Percentiles rank a stretch among this genome's conserved stretches.
phyloP scores from a whole-genome alignment of 2,888 invertebrate genomes.

The Oscheius onirici region DNA sequence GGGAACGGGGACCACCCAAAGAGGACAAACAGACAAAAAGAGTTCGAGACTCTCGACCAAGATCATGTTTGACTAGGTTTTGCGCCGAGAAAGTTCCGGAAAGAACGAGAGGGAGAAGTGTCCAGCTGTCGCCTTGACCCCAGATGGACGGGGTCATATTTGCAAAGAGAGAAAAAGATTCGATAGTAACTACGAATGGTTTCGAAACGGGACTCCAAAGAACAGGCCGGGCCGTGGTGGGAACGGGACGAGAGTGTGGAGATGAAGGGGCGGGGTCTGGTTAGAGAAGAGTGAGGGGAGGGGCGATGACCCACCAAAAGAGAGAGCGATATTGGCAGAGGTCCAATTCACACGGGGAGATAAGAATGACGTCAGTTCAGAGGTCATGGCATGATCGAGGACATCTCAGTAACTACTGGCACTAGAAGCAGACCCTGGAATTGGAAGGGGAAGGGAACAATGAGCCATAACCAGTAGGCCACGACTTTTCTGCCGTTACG shows the following conservation, averaged over 20 bases:
- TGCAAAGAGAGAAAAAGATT: background rate
- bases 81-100: background rate
- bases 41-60: background rate
- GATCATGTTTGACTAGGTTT: background rate
- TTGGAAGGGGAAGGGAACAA: too few species aligned
- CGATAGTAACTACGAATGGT: background rate
- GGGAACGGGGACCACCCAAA: background rate
- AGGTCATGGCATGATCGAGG: too few species aligned
- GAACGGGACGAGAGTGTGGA: slow-evolving; percentile 1
- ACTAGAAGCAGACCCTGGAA: too few species aligned
- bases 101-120: background rate
- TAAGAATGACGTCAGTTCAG: background rate
- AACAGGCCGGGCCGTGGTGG: background rate
- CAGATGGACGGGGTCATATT: background rate
- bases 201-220: slow-evolving; percentile 1
- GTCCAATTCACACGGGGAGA: slow-evolving; percentile 15
- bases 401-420: too few species aligned
- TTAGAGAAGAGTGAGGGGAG: background rate
- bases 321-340: background rate
- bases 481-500: background rate
- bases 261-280: slow-evolving; percentile 5
- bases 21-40: slow-evolving; percentile 8
- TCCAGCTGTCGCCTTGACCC: too few species aligned
- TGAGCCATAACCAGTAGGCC: too few species aligned
- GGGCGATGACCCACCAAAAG: background rate